These are phyloP conservation scores for Chaetura pelagica DNA, from an alignment of 2,113 vertebrate genomes.

Conservation along the genomic window DNA sequence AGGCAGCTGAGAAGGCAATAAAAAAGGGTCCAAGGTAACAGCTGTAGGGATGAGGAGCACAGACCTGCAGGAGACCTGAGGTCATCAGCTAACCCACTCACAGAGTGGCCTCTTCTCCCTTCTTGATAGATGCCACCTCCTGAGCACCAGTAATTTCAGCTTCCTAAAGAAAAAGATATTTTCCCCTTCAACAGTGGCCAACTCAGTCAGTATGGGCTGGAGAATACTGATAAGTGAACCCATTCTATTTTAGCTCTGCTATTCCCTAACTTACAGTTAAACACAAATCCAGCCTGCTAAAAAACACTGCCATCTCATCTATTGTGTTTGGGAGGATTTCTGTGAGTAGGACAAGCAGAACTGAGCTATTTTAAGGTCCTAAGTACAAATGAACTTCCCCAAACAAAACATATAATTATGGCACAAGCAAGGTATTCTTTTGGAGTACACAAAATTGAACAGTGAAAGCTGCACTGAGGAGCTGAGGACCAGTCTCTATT, in stretches of 20 bases:
- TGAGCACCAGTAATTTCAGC: background rate
- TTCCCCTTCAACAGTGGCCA: background rate
- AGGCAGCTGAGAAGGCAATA: background rate
- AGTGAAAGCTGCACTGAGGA: background rate
- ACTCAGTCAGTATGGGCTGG: background rate
- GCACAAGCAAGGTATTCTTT: background rate
- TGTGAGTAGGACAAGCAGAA: background rate
- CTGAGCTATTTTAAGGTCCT: background rate
- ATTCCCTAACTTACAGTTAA: background rate
- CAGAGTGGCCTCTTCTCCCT: background rate
- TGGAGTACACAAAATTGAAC: background rate
- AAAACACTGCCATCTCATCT: background rate
- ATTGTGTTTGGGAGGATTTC: background rate
- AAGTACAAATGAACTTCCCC: background rate
- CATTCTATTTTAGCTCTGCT: background rate
- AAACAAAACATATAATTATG: background rate
- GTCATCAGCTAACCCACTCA: background rate
- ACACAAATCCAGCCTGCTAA: background rate
- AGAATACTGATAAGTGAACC: background rate
- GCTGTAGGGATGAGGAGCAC: background rate
- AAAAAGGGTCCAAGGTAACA: background rate
- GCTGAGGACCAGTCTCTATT: background rate
- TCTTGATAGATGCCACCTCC: background rate
- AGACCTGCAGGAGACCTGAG: background rate
- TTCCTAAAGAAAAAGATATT: background rate